phyloP scores from a whole-genome alignment of 2,888 invertebrate species.

The Ennomos quercinarius region DNA sequence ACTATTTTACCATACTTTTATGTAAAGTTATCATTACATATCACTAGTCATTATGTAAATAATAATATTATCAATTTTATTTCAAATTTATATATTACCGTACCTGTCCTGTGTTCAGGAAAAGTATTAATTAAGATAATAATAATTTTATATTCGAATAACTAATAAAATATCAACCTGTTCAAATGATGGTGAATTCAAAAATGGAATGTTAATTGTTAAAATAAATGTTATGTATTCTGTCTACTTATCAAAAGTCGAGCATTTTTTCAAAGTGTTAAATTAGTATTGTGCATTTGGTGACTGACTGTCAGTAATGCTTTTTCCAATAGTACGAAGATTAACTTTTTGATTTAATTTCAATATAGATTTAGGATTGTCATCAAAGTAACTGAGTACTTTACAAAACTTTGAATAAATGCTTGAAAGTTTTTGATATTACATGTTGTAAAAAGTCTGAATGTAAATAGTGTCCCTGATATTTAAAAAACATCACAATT shows the following conservation, averaged over 20 bases:
- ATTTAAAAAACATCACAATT: constrained; percentile 63
- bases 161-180: constrained; percentile 2
- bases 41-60: constrained; percentile 80
- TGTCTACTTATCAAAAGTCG: no score
- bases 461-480: constrained; percentile 64
- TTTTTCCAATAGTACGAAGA: no score
- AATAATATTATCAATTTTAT: constrained; percentile 50
- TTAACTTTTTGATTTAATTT: no score
- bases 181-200: constrained; percentile 5
- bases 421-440: constrained; percentile 9
- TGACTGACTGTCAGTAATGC: no score
- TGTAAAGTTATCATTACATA: constrained; percentile 82
- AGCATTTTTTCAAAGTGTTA: no score
- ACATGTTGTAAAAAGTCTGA: constrained; percentile 67
- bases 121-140: constrained; percentile 53
- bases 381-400: no score
- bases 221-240: constrained; percentile 1
- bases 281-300: no score
- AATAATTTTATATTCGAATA: constrained; percentile 32
- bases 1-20: constrained; percentile 70
- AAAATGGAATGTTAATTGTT: background rate
- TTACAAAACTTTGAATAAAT: background rate
- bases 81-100: constrained; percentile 64
- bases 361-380: no score
- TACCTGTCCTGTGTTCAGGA: constrained; percentile 85